Conservation (phyloP, 2,113 vertebrate genomes). For the Lycaon pictus region DNA sequence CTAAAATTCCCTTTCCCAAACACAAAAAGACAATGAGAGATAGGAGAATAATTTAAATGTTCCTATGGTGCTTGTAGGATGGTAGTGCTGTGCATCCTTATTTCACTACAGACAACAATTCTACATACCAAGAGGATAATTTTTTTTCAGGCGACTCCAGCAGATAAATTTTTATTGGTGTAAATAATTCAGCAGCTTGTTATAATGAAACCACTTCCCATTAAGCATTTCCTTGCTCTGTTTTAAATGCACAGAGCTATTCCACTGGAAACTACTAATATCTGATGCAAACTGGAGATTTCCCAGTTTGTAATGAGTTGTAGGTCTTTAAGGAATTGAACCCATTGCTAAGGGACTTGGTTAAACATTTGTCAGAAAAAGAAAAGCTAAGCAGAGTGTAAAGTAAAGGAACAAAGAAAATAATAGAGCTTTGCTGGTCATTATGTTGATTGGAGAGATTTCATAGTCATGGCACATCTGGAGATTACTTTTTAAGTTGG, state of each 20-base stretch:
- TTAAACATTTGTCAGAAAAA: conserved; percentile 68
- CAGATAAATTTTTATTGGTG: conserved; percentile 83
- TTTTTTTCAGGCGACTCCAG: conserved; percentile 71
- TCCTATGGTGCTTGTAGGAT: conserved; percentile 59
- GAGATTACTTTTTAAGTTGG: conserved; percentile 72
- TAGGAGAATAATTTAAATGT: conserved; percentile 63
- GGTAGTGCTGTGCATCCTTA: conserved; percentile 57
- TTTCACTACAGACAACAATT: conserved; percentile 72
- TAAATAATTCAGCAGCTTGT: conserved; percentile 84
- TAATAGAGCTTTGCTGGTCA: conserved; percentile 72
- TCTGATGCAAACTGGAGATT: conserved; percentile 52
- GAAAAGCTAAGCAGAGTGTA: conserved; percentile 73
- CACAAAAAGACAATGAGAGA: conserved; percentile 71
- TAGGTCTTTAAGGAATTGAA: conserved; percentile 68
- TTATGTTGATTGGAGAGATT: conserved; percentile 77
- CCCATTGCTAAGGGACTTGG: conserved; percentile 59
- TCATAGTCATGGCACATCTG: conserved; percentile 75
- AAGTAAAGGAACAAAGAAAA: conserved; percentile 77
- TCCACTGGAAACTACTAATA: conserved; percentile 69
- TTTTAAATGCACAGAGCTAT: conserved; percentile 72
- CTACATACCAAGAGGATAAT: conserved; percentile 72
- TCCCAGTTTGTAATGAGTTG: conserved; percentile 74
- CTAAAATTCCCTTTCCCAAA: conserved; percentile 73
- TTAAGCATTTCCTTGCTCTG: conserved; percentile 72
- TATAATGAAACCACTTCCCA: conserved; percentile 76